phyloP scores from a whole-genome alignment of 2,888 invertebrate genomes.

The Dryomyza anilis region DNA sequence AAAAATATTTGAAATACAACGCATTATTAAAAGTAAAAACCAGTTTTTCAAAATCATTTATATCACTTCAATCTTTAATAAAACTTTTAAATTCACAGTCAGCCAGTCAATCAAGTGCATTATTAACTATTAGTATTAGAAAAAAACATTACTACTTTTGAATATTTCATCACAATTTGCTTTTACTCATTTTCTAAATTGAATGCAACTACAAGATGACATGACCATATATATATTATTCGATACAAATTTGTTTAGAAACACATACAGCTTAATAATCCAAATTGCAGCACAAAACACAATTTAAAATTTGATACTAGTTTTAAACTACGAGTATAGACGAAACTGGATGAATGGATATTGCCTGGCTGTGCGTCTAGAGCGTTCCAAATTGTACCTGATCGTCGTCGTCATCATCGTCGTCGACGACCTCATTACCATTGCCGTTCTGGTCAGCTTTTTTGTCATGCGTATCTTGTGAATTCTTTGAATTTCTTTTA shows the following conservation, averaged over 20 bases:
- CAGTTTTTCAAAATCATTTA: neutral
- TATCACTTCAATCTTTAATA: neutral
- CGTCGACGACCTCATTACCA: slow-evolving; percentile 33
- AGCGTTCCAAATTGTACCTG: slow-evolving; percentile 62
- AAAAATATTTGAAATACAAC: too few species aligned
- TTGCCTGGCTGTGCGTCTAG: slow-evolving; percentile 42
- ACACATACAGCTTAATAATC: too few species aligned
- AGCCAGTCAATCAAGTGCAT: neutral
- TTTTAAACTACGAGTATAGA: too few species aligned
- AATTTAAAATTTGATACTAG: too few species aligned
- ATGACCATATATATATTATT: neutral
- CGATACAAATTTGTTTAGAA: too few species aligned
- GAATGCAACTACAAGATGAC: slow-evolving; percentile 1
- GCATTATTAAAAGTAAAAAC: too few species aligned
- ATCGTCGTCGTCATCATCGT: slow-evolving; percentile 54
- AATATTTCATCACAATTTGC: slow-evolving; percentile 4
- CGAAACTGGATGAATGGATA: too few species aligned
- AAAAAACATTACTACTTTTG: slow-evolving; percentile 1
- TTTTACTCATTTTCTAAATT: neutral
- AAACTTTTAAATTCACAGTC: neutral
- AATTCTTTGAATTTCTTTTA: too few species aligned
- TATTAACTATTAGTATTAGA: too few species aligned
- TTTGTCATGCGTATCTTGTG: too few species aligned
- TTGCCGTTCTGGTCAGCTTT: neutral
- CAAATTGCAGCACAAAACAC: too few species aligned